Conservation (phyloP, 2,113 vertebrate species). For the Cinclus cinclus region DNA sequence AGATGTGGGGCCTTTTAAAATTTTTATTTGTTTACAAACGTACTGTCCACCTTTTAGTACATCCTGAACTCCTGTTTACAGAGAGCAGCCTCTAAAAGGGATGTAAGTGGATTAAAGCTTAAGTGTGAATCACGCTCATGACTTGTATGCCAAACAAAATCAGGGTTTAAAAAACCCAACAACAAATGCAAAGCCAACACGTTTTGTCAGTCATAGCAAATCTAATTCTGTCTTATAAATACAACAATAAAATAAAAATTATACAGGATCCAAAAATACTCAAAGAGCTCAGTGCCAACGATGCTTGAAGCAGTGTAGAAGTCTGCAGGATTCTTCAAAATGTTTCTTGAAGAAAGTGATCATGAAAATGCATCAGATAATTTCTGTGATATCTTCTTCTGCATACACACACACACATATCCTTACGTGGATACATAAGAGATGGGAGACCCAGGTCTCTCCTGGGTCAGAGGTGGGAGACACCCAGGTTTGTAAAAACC, state of each 20-base stretch:
- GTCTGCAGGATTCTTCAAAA: neutral
- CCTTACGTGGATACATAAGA: neutral
- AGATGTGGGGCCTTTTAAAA: neutral
- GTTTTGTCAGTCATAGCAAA: neutral
- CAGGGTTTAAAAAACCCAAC: neutral
- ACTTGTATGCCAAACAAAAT: neutral
- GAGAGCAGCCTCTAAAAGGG: neutral
- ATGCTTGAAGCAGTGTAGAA: neutral
- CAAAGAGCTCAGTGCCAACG: neutral
- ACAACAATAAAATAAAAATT: slow-evolving; percentile 30
- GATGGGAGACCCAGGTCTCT: no score
- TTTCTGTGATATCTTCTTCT: neutral
- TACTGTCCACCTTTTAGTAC: neutral
- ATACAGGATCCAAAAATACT: neutral
- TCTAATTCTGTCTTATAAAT: slow-evolving; percentile 43
- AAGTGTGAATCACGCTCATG: neutral
- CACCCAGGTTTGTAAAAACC: neutral
- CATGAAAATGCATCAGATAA: neutral
- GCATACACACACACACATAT: neutral
- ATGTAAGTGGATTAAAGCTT: neutral
- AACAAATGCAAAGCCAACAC: neutral
- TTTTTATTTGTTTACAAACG: neutral
- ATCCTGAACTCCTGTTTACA: neutral
- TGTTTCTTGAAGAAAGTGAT: neutral
- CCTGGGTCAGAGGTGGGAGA: neutral